phyloP scores from a whole-genome alignment of 2,113 vertebrate species.

The Colaptes auratus region DNA sequence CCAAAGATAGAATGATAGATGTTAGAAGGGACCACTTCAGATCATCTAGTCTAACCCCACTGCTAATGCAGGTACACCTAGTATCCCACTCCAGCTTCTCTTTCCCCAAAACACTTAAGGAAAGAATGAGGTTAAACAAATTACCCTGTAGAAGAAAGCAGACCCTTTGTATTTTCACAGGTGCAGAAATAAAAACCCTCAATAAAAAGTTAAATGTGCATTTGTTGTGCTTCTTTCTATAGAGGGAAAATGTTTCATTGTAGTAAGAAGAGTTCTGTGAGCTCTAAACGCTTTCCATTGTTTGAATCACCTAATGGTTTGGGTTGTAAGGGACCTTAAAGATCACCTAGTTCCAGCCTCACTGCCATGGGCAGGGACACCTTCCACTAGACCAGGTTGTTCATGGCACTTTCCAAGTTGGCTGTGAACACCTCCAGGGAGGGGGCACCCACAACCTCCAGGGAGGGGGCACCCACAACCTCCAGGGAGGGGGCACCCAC shows the following conservation, averaged over 20 bases:
- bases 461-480: no score
- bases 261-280: background rate
- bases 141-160: background rate
- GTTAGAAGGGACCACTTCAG: no score
- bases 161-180: background rate
- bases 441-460: no score
- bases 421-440: no score
- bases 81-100: background rate
- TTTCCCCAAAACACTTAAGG: rapidly evolving
- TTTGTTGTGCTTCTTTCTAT: background rate
- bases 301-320: background rate
- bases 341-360: no score
- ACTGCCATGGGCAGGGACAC: no score
- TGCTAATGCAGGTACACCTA: no score
- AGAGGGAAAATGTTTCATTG: background rate
- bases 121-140: background rate
- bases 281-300: background rate
- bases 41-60: no score
- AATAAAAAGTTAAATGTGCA: background rate
- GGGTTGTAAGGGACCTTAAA: no score
- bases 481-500: no score
- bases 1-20: background rate
- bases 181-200: background rate
- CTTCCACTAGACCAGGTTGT: no score
- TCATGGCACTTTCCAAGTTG: no score